phyloP scores from a whole-genome alignment of 2,888 invertebrate genomes.

The Leucophora obtusa region DNA sequence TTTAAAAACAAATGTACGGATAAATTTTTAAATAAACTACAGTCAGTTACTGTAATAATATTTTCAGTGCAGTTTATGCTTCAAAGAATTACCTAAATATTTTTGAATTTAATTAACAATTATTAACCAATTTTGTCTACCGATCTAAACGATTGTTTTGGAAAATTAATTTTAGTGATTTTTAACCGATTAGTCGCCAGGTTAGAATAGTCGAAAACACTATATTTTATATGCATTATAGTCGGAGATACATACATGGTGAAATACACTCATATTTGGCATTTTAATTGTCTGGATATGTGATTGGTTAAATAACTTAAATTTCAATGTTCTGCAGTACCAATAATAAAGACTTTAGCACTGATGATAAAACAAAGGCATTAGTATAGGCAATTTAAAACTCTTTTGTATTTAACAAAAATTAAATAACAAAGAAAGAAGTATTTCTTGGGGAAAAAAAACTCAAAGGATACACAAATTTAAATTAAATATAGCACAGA shows the following conservation, averaged over 20 bases:
- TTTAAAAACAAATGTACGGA: no score
- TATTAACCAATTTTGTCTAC: no score
- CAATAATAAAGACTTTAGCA: neutral
- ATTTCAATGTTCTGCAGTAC: neutral
- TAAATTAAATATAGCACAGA: no score
- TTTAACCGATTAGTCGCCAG: no score
- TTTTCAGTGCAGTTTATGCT: no score
- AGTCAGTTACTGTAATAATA: no score
- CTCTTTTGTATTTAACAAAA: neutral
- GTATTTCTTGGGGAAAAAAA: neutral
- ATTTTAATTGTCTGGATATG: conserved; percentile 47
- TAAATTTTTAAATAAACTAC: no score
- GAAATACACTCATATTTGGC: conserved; percentile 12
- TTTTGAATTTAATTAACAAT: no score
- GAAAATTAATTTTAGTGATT: no score
- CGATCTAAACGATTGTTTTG: no score
- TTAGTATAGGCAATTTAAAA: neutral
- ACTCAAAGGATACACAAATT: neutral
- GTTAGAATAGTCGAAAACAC: no score
- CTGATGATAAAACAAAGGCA: neutral
- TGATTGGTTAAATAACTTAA: conserved; percentile 41
- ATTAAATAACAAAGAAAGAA: neutral
- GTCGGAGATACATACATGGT: neutral
- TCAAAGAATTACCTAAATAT: no score
- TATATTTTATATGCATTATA: neutral